phyloP scores from a whole-genome alignment of 2,888 invertebrate species.

The Noctua janthe region DNA sequence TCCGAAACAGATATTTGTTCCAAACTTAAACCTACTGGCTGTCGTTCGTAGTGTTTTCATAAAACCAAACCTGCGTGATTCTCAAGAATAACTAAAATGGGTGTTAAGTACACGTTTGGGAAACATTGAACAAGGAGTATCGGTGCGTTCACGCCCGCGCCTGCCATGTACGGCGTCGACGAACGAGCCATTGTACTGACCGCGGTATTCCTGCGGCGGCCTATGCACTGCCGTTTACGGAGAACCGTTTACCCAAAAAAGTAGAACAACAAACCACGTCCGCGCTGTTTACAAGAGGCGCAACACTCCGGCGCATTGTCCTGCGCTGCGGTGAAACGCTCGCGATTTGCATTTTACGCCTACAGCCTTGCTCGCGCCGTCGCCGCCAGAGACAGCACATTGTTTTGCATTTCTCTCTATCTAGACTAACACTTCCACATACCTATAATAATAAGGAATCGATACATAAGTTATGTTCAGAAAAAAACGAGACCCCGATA shows the following conservation, averaged over 20 bases:
- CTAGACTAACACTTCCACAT: constrained; percentile 64
- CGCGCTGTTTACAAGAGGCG: constrained; percentile 87
- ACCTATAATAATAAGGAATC: constrained; percentile 64
- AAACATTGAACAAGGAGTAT: constrained; percentile 80
- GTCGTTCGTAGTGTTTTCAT: constrained; percentile 68
- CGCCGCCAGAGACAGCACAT: constrained; percentile 66
- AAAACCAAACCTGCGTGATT: constrained; percentile 74
- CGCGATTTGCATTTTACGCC: constrained; percentile 87
- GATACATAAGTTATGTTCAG: constrained; percentile 46
- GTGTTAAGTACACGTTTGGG: constrained; percentile 72
- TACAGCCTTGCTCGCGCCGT: constrained; percentile 73
- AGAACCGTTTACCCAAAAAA: constrained; percentile 89
- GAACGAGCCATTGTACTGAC: constrained; percentile 86
- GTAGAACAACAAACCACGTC: constrained; percentile 88
- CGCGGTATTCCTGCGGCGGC: constrained; percentile 86
- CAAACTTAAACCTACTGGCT: constrained; percentile 49
- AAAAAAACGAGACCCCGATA: constrained; percentile 57
- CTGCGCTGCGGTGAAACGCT: constrained; percentile 85
- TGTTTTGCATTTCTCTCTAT: constrained; percentile 80
- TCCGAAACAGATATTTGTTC: constrained; percentile 67
- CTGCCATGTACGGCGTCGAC: constrained; percentile 83
- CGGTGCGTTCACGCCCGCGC: constrained; percentile 80
- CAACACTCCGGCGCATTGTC: constrained; percentile 88
- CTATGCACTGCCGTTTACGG: constrained; percentile 87
- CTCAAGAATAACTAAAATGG: constrained; percentile 77